A percentile compares a stretch with the other conserved stretches of the same genome.
Evolutionary conservation across 2,888 invertebrate genomes (phyloP).

Genomic region (Caenorhabditis sp.): DNA sequence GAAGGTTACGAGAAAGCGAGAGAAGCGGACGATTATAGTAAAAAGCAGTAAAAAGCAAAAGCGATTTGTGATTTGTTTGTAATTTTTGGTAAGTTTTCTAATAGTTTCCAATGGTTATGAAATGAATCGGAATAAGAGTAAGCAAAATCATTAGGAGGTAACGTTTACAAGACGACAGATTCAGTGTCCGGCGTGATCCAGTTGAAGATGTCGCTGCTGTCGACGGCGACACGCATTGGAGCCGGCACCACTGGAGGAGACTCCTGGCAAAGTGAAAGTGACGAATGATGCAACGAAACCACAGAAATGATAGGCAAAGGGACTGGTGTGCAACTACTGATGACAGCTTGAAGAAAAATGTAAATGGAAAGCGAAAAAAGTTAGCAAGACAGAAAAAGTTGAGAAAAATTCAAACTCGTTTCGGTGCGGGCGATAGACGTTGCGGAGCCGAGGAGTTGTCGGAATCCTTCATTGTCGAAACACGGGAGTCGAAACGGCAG

Average conservation of each 20-base stretch:
- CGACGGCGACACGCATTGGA: constrained; percentile 17
- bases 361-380: constrained; percentile 14
- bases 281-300: constrained; percentile 16
- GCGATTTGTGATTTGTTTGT: no score
- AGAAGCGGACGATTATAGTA: no score
- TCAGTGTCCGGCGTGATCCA: constrained; percentile 59
- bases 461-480: constrained; percentile 34
- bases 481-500: constrained; percentile 39
- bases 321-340: neutral
- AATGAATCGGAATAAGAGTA: neutral
- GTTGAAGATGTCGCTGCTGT: constrained; percentile 42
- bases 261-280: constrained; percentile 37
- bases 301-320: constrained; percentile 12
- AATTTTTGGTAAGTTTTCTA: neutral
- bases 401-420: constrained; percentile 52
- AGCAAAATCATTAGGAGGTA: neutral
- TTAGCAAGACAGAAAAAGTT: constrained; percentile 14
- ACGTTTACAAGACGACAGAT: constrained; percentile 49
- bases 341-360: constrained; percentile 5
- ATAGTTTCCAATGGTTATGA: neutral
- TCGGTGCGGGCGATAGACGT: constrained; percentile 24
- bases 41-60: no score
- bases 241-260: constrained; percentile 5
- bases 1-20: no score
- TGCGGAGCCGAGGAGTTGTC: constrained; percentile 17